A percentile compares a stretch with the other conserved stretches of the same genome.
These are phyloP conservation scores for Ennomos quercinarius DNA, from an alignment of 2,888 invertebrate genomes.

Conservation along the genomic window DNA sequence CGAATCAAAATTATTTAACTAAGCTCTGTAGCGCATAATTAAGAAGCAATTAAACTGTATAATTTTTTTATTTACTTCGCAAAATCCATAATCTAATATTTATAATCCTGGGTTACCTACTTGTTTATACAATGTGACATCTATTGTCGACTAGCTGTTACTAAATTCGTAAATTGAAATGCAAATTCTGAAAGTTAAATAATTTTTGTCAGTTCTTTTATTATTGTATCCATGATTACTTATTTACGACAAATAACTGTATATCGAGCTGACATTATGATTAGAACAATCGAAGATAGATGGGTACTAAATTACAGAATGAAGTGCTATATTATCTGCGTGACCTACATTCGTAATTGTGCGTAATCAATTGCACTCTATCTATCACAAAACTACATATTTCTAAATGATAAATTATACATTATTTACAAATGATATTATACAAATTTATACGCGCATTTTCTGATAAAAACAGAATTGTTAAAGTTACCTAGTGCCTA, in stretches of 20 bases:
- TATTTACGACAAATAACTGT: too few relatives aligned
- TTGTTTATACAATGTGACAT: too few relatives aligned
- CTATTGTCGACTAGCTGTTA: conserved; percentile 13
- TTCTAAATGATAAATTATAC: conserved; percentile 20
- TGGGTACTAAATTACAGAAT: conserved; percentile 4
- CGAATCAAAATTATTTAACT: conserved; percentile 51
- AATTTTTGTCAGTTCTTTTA: not conserved
- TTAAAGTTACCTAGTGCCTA: conserved; percentile 3
- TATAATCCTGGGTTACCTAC: too few relatives aligned
- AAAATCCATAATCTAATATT: too few relatives aligned
- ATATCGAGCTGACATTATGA: not conserved
- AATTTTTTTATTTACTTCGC: conserved; percentile 11
- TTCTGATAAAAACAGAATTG: not conserved
- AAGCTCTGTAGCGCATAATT: conserved; percentile 45
- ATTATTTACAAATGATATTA: not conserved
- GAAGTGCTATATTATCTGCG: conserved; percentile 41
- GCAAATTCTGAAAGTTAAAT: too few relatives aligned
- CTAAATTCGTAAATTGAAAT: not conserved
- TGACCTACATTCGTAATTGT: conserved; percentile 50
- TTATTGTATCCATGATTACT: too few relatives aligned
- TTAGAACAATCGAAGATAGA: not conserved
- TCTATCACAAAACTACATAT: conserved; percentile 32
- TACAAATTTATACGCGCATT: not conserved
- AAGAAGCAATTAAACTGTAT: conserved; percentile 7
- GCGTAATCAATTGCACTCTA: conserved; percentile 41